A percentile compares a stretch with the other conserved stretches of the same genome.
phyloP scores from a whole-genome alignment of 2,888 invertebrate genomes.

The Gymnoscelis rufifasciata region DNA sequence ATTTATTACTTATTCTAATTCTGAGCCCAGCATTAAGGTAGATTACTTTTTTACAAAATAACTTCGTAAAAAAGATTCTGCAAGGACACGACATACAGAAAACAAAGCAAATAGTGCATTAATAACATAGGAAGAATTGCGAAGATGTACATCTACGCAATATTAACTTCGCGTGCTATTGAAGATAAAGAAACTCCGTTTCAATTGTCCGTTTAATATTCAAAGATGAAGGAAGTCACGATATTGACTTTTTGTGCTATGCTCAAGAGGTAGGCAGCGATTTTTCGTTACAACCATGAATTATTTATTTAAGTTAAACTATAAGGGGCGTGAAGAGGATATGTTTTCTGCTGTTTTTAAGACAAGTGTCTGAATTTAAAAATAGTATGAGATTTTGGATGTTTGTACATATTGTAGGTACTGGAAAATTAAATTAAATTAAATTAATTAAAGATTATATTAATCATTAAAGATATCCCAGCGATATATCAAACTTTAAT shows the following conservation, averaged over 20 bases:
- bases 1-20: no score
- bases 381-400: not conserved
- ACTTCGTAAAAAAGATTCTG: no score
- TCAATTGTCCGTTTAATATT: slow-evolving; percentile 8
- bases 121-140: not conserved
- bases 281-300: slow-evolving; percentile 7
- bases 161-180: slow-evolving; percentile 4
- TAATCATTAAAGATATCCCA: no score
- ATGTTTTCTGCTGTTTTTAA: slow-evolving; percentile 7
- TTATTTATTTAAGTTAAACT: slow-evolving; percentile 9
- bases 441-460: no score
- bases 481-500: no score
- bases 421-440: no score
- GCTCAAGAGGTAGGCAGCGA: slow-evolving; percentile 10
- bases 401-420: no score
- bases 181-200: slow-evolving; percentile 8
- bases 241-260: slow-evolving; percentile 21
- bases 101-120: no score
- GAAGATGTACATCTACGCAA: not conserved
- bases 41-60: no score
- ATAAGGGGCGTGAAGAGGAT: slow-evolving; percentile 8
- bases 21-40: no score
- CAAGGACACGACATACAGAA: no score
- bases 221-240: slow-evolving; percentile 27
- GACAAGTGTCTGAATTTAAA: not conserved